phyloP scores from a whole-genome alignment of 2,888 invertebrate genomes.

The Meghimatium bilineatum region DNA sequence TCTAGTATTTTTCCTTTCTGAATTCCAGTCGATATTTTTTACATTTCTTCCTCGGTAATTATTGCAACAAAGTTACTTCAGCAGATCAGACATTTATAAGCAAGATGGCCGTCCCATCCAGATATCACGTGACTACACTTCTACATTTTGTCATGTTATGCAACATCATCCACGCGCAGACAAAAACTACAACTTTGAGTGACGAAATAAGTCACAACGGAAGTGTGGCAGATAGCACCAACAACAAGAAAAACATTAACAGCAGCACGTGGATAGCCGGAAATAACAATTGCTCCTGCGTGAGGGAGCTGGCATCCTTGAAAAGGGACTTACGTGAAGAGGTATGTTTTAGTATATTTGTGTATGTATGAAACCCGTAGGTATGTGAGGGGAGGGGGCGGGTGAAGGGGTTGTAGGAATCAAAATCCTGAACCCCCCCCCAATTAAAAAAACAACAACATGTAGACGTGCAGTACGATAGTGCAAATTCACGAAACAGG shows the following conservation, averaged over 20 bases:
- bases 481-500: too few relatives aligned
- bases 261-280: constrained; percentile 50
- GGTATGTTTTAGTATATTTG: not conserved
- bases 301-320: constrained; percentile 47
- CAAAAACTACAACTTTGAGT: not conserved
- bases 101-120: not conserved
- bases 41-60: not conserved
- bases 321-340: constrained; percentile 52
- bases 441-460: too few relatives aligned
- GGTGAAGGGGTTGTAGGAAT: too few relatives aligned
- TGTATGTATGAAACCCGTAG: too few relatives aligned
- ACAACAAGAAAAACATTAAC: not conserved
- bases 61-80: not conserved
- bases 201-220: not conserved
- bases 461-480: too few relatives aligned
- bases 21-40: not conserved
- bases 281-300: constrained; percentile 52
- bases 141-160: not conserved
- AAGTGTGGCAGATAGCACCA: not conserved
- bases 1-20: not conserved
- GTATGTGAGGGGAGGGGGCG: too few relatives aligned
- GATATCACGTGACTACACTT: not conserved
- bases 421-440: too few relatives aligned
- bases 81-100: not conserved
- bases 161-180: not conserved